Evolutionary conservation across 2,113 vertebrate genomes (phyloP), one percentile per base, ranked within the genome.

Genomic region (Ia io): DNA sequence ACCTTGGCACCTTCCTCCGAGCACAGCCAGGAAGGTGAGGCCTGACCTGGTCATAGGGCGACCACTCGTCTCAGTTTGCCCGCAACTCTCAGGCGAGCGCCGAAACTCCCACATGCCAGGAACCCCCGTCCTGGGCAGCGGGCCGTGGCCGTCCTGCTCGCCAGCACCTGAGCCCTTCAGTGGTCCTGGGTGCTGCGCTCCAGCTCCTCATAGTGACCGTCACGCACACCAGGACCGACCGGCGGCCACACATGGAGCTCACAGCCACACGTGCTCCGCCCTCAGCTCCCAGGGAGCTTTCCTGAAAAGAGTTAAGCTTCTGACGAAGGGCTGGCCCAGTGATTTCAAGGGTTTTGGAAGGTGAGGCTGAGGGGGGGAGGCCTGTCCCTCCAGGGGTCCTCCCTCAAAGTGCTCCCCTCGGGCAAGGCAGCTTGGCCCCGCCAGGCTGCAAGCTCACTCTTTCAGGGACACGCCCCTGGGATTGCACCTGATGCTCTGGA

Each of bases 241-340:
- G 18, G 2, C 9, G 9, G 12, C 6, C 0, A 7, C 3, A 37
- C 5, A 18, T 32, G 8, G 42, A 69, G 35, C 22, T n/a, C 17
- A n/a, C 3, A 11, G 5, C 13, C 16, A 20, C 10, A 2, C 3
- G 3, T 12, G 35, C 53, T 47, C 49, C 47, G 30, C 37, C 28
- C 65, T 42, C 3, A 56, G 51, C 14, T 32, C n/a, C 9, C 2
- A 8, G 59, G 35, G 14, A 7, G 12, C 9, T 51, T 22, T n/a
- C 18, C 30, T 35, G 28, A 70, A 70, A 77, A 40, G 2, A 6
- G 22, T 22, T 67, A 12, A 53, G 65, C 22, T 42, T n/a, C 28
- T 78, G 87, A 84, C 37, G 30, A 63, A 85, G n/a, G 30, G 1
- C 32, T 1, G 20, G 10, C 73, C 67, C n/a, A 61, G 49, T 18